Base-by-base conservation (phyloP, 2,888 invertebrate genomes). In the Drosophila meridionalis region DNA sequence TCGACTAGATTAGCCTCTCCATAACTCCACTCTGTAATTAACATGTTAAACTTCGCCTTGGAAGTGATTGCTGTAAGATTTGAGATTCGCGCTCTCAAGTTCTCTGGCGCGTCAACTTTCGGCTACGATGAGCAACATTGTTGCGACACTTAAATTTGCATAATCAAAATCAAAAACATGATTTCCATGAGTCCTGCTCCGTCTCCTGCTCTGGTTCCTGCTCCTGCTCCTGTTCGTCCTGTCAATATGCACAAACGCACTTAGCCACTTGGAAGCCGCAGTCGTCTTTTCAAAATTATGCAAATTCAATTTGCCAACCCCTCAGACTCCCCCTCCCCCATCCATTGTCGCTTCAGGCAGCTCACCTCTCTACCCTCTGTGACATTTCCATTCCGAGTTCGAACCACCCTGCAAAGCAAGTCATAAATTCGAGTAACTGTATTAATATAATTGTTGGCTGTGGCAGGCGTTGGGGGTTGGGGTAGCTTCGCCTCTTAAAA, bases 101-200 rank as follows among this genome's bases (percentile, higher is more conserved):
- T 78, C 70, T 69, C 70, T 73, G 68, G 69, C 66, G 73, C 73
- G 68, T 74, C 80, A 78, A 78, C 67, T 80, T 80, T 84, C 77
- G 53, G 76, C 73, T 82, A 71, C 80, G 82, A 87, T 90, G 79
- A 81, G 73, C 84, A 89, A 86, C 86, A 90, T 91, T 91, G 91
- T 91, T 90, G 82, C 83, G 79, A 90, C 90, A 91, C 90, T 90
- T 90, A 91, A 90, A 90, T 90, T 90, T 90, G 83, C 90, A 90
- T 90, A 90, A 90, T 89, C 91, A 90, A 90, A 90, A 90, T 90
- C 91, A 90, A 91, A 91, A 91, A 90, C 87, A 86, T 86, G 81
- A 87, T 86, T 88, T 88, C 87, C 82, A 79, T 74, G 34, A 52
- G 52, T 58, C 61, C 62, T 67, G 64, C 14, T n/a, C 14, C 56